phyloP scores from a whole-genome alignment of 2,113 vertebrate species.

The Elgaria multicarinata region DNA sequence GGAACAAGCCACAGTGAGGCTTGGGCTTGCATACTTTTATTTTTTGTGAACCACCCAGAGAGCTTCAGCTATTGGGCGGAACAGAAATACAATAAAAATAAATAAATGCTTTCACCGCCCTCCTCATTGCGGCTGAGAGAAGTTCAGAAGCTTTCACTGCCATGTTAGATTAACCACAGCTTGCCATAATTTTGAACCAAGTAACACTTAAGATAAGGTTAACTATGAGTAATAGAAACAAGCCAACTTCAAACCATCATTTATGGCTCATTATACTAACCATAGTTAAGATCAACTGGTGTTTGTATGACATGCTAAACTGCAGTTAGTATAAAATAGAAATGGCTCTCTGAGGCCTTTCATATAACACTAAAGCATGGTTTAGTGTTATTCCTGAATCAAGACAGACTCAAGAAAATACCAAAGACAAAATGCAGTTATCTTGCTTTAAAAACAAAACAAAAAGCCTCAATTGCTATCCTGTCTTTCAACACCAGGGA shows the following conservation, averaged over 20 bases:
- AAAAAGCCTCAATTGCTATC: neutral
- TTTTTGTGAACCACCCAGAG: too few relatives aligned
- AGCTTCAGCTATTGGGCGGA: too few relatives aligned
- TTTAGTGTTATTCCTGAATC: neutral
- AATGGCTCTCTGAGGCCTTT: neutral
- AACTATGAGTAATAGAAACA: neutral
- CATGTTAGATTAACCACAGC: neutral
- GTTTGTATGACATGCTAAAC: neutral
- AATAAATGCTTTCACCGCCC: too few relatives aligned
- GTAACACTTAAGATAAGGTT: neutral
- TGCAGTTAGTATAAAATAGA: neutral
- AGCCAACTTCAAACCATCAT: neutral
- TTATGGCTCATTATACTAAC: neutral
- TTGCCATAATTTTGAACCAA: neutral
- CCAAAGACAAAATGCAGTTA: neutral
- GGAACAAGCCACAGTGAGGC: neutral
- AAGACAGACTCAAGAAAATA: constrained; percentile 1
- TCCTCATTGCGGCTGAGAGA: neutral
- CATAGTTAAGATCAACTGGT: neutral
- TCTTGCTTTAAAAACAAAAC: neutral
- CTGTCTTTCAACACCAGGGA: neutral
- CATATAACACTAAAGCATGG: neutral
- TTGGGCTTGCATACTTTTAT: neutral
- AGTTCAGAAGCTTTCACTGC: neutral
- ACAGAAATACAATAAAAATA: too few relatives aligned